These are phyloP conservation scores for Caradrina kadenii DNA, from an alignment of 2,888 invertebrate species.

Conservation along the genomic window DNA sequence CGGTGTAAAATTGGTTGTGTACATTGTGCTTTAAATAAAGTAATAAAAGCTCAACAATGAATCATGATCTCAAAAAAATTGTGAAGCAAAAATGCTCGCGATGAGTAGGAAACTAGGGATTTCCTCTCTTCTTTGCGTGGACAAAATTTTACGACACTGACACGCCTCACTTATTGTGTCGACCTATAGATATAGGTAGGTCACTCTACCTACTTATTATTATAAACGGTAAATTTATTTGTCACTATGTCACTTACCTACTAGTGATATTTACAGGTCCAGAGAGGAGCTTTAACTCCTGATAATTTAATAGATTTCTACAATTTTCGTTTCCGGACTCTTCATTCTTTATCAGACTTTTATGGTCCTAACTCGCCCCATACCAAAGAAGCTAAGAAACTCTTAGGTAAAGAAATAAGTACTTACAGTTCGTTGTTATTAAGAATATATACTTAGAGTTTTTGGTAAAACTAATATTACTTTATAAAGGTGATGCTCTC, in stretches of 20 bases:
- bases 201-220: too few relatives aligned
- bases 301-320: constrained; percentile 92
- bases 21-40: too few relatives aligned
- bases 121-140: too few relatives aligned
- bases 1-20: too few relatives aligned
- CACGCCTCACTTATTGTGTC: too few relatives aligned
- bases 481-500: constrained; percentile 80
- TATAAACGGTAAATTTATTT: too few relatives aligned
- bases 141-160: too few relatives aligned
- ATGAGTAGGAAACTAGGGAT: too few relatives aligned
- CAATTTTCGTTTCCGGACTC: constrained; percentile 92
- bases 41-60: too few relatives aligned
- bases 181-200: too few relatives aligned
- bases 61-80: too few relatives aligned
- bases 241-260: neutral
- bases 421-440: neutral
- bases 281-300: constrained; percentile 83
- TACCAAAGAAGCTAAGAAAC: constrained; percentile 91
- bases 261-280: constrained; percentile 75
- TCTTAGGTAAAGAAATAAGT: constrained; percentile 86
- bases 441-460: neutral
- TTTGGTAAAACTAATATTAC: neutral
- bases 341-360: constrained; percentile 91
- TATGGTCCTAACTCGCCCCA: constrained; percentile 92
- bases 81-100: too few relatives aligned